phyloP scores from a whole-genome alignment of 2,888 invertebrate genomes.

The Thymelicus acteon region DNA sequence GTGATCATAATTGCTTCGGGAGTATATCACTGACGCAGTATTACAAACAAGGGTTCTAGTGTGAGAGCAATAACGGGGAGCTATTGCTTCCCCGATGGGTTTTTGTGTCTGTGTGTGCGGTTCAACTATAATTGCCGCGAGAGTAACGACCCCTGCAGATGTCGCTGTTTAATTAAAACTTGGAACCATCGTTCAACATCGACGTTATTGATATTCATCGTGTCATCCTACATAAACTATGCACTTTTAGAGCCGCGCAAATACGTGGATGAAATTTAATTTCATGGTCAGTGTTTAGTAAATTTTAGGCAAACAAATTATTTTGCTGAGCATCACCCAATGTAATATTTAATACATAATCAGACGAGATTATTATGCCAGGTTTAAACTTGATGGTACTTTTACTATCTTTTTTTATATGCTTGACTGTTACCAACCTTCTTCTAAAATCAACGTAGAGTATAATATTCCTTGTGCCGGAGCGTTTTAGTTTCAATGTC shows the following conservation, averaged over 20 bases:
- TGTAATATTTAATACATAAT: too few species aligned
- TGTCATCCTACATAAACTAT: conserved; percentile 1
- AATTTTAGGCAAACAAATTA: background rate
- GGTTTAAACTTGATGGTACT: too few species aligned
- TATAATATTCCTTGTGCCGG: too few species aligned
- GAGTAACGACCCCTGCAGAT: conserved; percentile 69
- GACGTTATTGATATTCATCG: conserved; percentile 58
- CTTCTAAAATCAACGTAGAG: too few species aligned
- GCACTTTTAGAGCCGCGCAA: background rate
- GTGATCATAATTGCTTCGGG: conserved; percentile 14
- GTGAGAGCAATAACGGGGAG: conserved; percentile 25
- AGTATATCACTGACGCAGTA: conserved; percentile 20
- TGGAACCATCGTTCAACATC: conserved; percentile 66
- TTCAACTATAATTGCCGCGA: conserved; percentile 69
- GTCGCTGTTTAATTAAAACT: conserved; percentile 60
- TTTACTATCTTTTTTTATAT: too few species aligned
- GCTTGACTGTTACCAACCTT: too few species aligned
- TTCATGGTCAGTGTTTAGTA: background rate
- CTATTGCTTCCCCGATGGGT: conserved; percentile 32
- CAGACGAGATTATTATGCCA: too few species aligned
- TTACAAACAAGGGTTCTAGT: conserved; percentile 14
- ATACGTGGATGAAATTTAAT: background rate
- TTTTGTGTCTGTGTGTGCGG: conserved; percentile 11
- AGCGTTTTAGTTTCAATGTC: too few species aligned
- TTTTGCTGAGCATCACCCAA: too few species aligned